Base-by-base conservation (phyloP, 2,888 invertebrate genomes). In the Drosophila nr. perissopoda region DNA sequence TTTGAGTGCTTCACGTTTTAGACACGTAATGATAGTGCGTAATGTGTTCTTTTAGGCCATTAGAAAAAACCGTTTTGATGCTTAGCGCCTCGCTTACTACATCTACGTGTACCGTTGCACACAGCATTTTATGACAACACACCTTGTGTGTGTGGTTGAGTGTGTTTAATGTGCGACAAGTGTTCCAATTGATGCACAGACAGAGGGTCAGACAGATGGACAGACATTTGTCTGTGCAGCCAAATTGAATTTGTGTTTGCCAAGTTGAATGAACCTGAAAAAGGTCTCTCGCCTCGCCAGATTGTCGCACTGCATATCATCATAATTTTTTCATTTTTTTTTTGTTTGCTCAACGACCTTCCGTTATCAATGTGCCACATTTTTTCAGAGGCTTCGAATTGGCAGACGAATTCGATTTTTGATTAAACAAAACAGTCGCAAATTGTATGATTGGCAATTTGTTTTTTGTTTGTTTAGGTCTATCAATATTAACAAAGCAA, bases 251-350 rank as follows among this genome's bases (percentile, higher is more conserved):
- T 89, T 82, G 71, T 84, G 16, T 46, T 70, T 65, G 68, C n/a
- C 29, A 69, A 79, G 85, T 85, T 85, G 89, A 85, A 84, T 68
- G 85, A 85, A 89, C 85, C 61, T 27, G 40, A 81, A 81, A 81
- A 81, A 81, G 79, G 79, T 75, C 46, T 46, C 25, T 25, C 46
- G 46, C 25, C 46, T 13, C 81, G 71, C 16, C 31, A 34, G 59
- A 59, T 67, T 74, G 84, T 65, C 70, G 75, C 80, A 80, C 36
- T 77, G 56, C 66, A 75, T 48, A 60, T 63, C 18, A 63, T 27
- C 33, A 58, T 58, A 11, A 52, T 62, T 54, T 16, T 27, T 48
- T 25, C 10, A 10, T 33, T 42, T 57, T 56, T 34, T 52, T 49
- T 36, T 42, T 48, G 46, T 25, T 25, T 46, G 25, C 16, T 46